phyloP scores from a whole-genome alignment of 2,113 vertebrate genomes.

The Trogon surrucura region DNA sequence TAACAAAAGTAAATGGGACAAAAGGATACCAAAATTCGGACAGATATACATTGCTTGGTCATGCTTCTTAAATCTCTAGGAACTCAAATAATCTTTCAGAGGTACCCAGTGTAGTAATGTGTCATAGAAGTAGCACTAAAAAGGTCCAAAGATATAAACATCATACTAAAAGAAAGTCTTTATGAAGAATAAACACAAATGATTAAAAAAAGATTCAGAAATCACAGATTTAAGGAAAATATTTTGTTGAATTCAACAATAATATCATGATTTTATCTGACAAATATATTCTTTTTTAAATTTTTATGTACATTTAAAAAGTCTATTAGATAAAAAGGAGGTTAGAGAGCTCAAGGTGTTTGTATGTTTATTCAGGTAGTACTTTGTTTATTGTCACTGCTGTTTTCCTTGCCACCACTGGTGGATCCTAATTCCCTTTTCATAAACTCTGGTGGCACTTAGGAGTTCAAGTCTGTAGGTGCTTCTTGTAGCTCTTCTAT shows the following conservation, averaged over 20 bases:
- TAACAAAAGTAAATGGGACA: slow-evolving; percentile 77
- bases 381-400: slow-evolving; percentile 87
- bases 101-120: slow-evolving; percentile 83
- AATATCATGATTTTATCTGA: slow-evolving; percentile 87
- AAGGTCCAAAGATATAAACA: slow-evolving; percentile 83
- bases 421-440: slow-evolving; percentile 85
- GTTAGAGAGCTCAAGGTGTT: slow-evolving; percentile 87
- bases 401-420: slow-evolving; percentile 83
- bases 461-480: slow-evolving; percentile 88
- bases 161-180: slow-evolving; percentile 80
- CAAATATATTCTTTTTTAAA: slow-evolving; percentile 90
- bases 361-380: slow-evolving; percentile 89
- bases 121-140: slow-evolving; percentile 80
- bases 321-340: slow-evolving; percentile 88
- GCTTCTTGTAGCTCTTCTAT: slow-evolving; percentile 82
- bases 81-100: slow-evolving; percentile 75
- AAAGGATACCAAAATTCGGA: slow-evolving; percentile 75
- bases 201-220: slow-evolving; percentile 84
- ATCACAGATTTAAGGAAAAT: slow-evolving; percentile 88
- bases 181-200: slow-evolving; percentile 83
- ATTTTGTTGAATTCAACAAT: slow-evolving; percentile 87
- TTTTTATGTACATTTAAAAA: slow-evolving; percentile 89
- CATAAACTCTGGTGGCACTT: slow-evolving; percentile 85
- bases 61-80: slow-evolving; percentile 72
- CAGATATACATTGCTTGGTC: slow-evolving; percentile 69